These are phyloP conservation scores for Brachionus plicatilis DNA, from an alignment of 1,140 invertebrate species.

Conservation along the genomic window DNA sequence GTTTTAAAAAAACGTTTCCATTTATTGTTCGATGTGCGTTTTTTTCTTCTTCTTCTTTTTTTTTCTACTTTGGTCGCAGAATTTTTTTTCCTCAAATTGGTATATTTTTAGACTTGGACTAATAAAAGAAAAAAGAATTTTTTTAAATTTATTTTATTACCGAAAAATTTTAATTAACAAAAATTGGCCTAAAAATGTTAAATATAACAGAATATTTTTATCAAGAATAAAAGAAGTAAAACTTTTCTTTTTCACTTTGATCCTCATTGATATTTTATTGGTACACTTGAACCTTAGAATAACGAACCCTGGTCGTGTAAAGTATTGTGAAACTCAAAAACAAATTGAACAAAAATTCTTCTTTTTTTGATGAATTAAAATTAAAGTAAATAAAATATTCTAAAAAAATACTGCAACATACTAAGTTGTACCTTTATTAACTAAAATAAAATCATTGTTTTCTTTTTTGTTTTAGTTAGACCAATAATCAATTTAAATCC, in stretches of 20 bases:
- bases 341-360: too few species aligned
- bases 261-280: neutral
- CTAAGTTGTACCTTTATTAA: too few species aligned
- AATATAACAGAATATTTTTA: neutral
- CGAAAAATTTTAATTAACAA: neutral
- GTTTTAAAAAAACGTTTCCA: neutral
- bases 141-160: neutral
- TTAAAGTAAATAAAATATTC: too few species aligned
- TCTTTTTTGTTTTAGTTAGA: too few species aligned
- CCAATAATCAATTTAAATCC: too few species aligned
- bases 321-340: too few species aligned
- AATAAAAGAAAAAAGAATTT: neutral
- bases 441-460: too few species aligned
- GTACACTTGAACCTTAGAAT: too few species aligned
- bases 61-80: neutral
- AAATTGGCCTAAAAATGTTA: neutral
- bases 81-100: neutral
- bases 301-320: too few species aligned
- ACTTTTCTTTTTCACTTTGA: neutral
- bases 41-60: neutral
- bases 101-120: neutral
- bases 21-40: neutral
- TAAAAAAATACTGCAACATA: too few species aligned
- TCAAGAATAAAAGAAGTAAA: neutral
- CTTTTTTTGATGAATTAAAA: too few species aligned